Evolutionary conservation across 2,113 vertebrate genomes (phyloP), one percentile per base, ranked within the genome.

Genomic region (Colossoma macropomum): DNA sequence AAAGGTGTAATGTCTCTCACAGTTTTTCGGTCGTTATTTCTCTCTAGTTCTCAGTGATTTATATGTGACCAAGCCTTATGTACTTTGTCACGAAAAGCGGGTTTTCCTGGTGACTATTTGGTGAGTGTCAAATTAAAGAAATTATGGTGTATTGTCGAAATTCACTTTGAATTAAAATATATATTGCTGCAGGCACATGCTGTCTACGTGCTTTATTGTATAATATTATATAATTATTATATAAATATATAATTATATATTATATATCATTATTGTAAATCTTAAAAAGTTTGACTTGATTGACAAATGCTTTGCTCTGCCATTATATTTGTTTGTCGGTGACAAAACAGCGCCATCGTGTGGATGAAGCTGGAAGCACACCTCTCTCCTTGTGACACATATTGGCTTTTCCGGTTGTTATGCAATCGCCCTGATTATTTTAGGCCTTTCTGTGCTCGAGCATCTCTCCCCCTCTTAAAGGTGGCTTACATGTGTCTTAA

Each of bases 1-100:
- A 96, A 96, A 95, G 96, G 96, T 97, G 95, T 99, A 96, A 96
- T 95, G 96, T 97, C 96, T 97, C n/a, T 96, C 92, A 96, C 96
- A 94, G 95, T 96, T 97, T 97, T 96, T 96, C 95, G 92, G 96
- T 97, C 95, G 90, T 96, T 95, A 82, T 95, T 94, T 77, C 95
- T 95, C 93, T 96, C 95, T 97, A 96, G 97, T 98, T 98, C 97
- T 99, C 96, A 98, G 96, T 96, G 97, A 98, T 96, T 97, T 98
- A 95, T 97, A 94, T 96, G 97, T 99, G 97, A 98, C 96, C 96
- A 97, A 97, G 97, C 96, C 96, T 97, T 97, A 95, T 96, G 96
- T 98, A 97, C 97, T 97, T 97, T 95, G 97, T 99, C 97, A 99
- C 97, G 97, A 96, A 98, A 99, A 97, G 97, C 96, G 97, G 97